Evolutionary conservation across 2,888 invertebrate genomes (phyloP), one percentile per base, ranked within the genome.

Genomic region (Ennomos fuscantarius): DNA sequence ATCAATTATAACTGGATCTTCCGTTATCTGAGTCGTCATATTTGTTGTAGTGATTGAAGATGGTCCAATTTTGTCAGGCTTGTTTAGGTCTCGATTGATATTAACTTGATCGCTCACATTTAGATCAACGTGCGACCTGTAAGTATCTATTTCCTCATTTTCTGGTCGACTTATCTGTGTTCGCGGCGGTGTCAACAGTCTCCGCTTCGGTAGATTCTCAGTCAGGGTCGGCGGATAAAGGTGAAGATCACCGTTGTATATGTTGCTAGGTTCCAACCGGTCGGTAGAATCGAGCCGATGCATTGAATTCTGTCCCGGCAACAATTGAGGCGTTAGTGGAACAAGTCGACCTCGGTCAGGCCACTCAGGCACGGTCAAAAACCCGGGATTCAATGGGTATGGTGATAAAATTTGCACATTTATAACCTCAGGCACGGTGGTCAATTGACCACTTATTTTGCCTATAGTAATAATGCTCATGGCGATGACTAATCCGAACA

Each of bases 401-500:
- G 55, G 40, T 33, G 53, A 32, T 15, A 60, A 50, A 44, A 69
- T 54, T 31, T 65, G 66, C 45, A 68, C 37, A 56, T 68, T 65
- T 55, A 68, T 66, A 57, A 63, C 50, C 51, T 65, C 66, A 11
- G 71, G 69, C 62, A 66, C 73, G 61, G 68, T 66, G 49, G 67
- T 35, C 48, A 74, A 73, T 69, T 76, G 78, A 31, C 73, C 71
- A 57, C 65, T 66, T 63, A 73, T 76, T 75, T 79, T 77, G 68
- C 76, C 74, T 69, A 78, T 66, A 62, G 62, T 67, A 56, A 78
- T 55, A 55, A 78, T 61, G 63, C 68, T 74, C 51, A 79, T 56
- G 9, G 72, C 60, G 45, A 79, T 78, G 68, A 82, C 62, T 74
- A 82, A 76, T 69, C 59, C 60, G 62, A 72, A 68, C 82, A 86